Evolutionary conservation across 2,113 vertebrate genomes (phyloP).

Genomic region (Ageneiosus marmoratus): DNA sequence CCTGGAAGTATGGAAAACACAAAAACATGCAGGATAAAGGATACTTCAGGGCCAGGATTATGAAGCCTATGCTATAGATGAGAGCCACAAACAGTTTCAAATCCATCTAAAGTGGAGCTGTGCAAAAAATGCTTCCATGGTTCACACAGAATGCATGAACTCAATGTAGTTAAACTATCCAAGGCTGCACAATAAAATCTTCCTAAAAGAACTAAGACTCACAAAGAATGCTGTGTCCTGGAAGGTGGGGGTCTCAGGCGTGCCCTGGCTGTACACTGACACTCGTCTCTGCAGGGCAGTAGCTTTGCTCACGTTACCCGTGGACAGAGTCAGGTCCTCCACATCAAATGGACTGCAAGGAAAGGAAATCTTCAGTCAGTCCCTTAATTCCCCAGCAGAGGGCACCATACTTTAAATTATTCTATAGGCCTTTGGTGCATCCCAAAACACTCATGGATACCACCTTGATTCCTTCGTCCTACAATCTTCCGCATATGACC

Average conservation of each 20-base stretch:
- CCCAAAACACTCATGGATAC: not conserved
- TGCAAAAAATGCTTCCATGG: not conserved
- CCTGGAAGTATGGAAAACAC: not conserved
- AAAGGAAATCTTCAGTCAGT: conserved; percentile 1
- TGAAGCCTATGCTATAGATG: not conserved
- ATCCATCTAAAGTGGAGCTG: not conserved
- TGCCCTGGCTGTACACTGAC: conserved; percentile 96
- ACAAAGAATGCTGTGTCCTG: conserved; percentile 94
- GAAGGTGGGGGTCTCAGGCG: conserved; percentile 93
- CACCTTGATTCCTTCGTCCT: not conserved
- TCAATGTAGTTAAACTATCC: not conserved
- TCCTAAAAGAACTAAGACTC: conserved; percentile 66
- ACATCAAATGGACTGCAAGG: conserved; percentile 88
- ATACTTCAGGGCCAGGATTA: not conserved
- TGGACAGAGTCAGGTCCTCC: conserved; percentile 88
- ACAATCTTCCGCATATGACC: not conserved
- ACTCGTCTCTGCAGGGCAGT: conserved; percentile 89
- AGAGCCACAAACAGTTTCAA: not conserved
- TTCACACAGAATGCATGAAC: not conserved
- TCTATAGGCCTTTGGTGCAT: not conserved
- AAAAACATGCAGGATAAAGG: not conserved
- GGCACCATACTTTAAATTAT: conserved; percentile 46
- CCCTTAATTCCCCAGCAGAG: conserved; percentile 52
- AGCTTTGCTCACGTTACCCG: conserved; percentile 85
- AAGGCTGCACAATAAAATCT: not conserved